phyloP scores from a whole-genome alignment of 1,140 invertebrate genomes.

The Scaptomyza hsui region DNA sequence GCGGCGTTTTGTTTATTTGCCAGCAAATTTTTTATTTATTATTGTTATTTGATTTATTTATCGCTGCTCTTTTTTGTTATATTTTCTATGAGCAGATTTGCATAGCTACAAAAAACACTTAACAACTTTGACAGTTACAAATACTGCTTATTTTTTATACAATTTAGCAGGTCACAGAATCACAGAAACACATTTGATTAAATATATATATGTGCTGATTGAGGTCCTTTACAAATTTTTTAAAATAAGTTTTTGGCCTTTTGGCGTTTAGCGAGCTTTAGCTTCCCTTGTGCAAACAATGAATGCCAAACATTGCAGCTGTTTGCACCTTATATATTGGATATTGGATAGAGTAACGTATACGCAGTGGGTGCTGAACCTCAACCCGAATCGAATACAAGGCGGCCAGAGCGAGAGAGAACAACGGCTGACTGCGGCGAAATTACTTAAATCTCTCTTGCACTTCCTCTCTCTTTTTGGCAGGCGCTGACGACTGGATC shows the following conservation, averaged over 20 bases:
- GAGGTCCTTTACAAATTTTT: constrained; percentile 12
- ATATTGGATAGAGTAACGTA: constrained; percentile 30
- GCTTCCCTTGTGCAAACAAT: constrained; percentile 67
- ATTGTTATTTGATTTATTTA: constrained; percentile 57
- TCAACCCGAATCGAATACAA: constrained; percentile 39
- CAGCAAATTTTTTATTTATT: constrained; percentile 50
- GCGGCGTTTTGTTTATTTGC: constrained; percentile 67
- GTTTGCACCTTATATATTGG: constrained; percentile 67
- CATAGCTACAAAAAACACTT: constrained; percentile 25
- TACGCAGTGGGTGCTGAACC: constrained; percentile 41
- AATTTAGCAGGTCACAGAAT: constrained; percentile 12
- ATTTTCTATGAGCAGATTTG: constrained; percentile 42
- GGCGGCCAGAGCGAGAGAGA: constrained; percentile 9
- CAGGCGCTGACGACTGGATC: constrained; percentile 20
- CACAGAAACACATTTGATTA: constrained; percentile 1
- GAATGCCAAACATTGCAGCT: constrained; percentile 62
- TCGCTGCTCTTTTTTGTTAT: constrained; percentile 30
- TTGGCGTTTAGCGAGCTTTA: constrained; percentile 25
- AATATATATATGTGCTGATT: constrained; percentile 8
- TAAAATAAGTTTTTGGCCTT: constrained; percentile 4
- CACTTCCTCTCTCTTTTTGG: constrained; percentile 22
- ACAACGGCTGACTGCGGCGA: constrained; percentile 12
- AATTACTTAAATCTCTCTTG: constrained; percentile 37
- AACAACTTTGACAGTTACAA: constrained; percentile 45
- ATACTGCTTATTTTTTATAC: constrained; percentile 28